Conservation (phyloP, 2,113 vertebrate genomes). For the Seriola rivoliana region DNA sequence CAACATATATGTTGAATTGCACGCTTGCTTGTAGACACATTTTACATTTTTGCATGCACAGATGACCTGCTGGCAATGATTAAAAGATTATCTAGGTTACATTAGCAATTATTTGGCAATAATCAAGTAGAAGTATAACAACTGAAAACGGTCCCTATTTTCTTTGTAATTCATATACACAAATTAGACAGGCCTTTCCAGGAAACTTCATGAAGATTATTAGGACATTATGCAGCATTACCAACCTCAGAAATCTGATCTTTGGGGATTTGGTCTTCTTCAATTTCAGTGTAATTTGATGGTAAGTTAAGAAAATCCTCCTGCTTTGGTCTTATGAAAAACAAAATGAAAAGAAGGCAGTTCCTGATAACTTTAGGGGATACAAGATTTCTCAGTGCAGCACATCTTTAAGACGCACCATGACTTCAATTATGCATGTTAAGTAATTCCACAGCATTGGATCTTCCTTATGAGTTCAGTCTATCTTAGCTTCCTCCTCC, state of each 20-base stretch:
- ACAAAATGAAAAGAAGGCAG: background rate
- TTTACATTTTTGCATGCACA: too few species aligned
- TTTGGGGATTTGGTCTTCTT: background rate
- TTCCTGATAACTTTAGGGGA: background rate
- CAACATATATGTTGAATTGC: background rate
- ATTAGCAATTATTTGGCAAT: background rate
- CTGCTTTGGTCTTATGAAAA: background rate
- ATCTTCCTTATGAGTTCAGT: background rate
- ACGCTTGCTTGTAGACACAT: background rate
- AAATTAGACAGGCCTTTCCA: background rate
- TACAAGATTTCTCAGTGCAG: background rate
- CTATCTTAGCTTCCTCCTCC: background rate
- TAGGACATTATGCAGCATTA: background rate
- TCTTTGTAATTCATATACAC: background rate
- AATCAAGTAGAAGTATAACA: background rate
- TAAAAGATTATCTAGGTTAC: background rate
- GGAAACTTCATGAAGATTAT: background rate
- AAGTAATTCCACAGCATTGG: background rate
- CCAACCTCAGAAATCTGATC: background rate
- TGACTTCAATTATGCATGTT: slow-evolving; percentile 6
- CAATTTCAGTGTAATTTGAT: background rate
- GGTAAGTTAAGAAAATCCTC: background rate
- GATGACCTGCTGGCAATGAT: background rate
- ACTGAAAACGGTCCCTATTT: background rate
- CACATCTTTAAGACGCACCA: background rate